Evolutionary conservation across 2,113 vertebrate species (phyloP).

Genomic region (Nannobrachium achirus): DNA sequence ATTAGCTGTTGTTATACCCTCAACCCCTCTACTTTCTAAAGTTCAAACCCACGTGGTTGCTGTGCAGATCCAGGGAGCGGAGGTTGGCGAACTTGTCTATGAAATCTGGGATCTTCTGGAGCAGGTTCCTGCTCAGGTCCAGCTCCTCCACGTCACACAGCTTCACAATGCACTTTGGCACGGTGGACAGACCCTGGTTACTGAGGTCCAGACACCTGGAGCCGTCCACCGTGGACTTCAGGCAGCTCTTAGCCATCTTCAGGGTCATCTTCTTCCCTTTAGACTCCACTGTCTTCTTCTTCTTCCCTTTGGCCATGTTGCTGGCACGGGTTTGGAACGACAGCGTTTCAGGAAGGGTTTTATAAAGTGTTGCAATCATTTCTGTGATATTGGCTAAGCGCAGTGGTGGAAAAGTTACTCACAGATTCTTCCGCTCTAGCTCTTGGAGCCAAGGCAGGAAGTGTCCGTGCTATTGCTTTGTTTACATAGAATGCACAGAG

Average conservation of each 20-base stretch:
- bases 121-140: conserved; percentile 88
- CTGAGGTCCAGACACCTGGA: conserved; percentile 85
- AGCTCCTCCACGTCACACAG: conserved; percentile 85
- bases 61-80: conserved; percentile 88
- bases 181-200: conserved; percentile 84
- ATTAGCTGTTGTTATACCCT: too few relatives aligned
- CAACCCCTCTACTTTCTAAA: too few relatives aligned
- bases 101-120: conserved; percentile 85
- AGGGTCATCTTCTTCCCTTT: conserved; percentile 84
- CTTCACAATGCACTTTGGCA: conserved; percentile 87
- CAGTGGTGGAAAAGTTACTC: too few relatives aligned
- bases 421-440: too few relatives aligned
- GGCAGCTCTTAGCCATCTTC: conserved; percentile 81
- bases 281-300: conserved; percentile 18
- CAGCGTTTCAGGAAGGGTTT: neutral
- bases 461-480: too few relatives aligned
- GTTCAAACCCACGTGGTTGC: conserved; percentile 83
- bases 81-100: conserved; percentile 84
- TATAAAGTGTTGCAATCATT: neutral
- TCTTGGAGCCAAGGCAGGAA: too few relatives aligned
- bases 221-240: conserved; percentile 81
- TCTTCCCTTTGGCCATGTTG: conserved; percentile 67
- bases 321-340: neutral
- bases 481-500: too few relatives aligned
- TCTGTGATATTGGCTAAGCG: too few relatives aligned